Conservation (phyloP, 1,140 invertebrate genomes). For the Drosophila suzukii region DNA sequence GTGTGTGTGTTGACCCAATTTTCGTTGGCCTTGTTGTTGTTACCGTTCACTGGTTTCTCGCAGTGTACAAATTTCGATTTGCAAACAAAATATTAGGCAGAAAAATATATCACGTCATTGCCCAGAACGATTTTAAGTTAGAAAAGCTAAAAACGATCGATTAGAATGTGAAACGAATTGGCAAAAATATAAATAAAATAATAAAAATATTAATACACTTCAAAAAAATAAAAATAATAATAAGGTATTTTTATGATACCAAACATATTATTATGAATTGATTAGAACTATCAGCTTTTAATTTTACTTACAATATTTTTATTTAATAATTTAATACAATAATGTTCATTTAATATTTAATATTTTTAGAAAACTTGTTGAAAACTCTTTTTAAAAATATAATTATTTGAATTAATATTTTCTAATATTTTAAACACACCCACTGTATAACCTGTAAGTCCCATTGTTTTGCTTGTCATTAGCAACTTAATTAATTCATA, state of each 20-base stretch:
- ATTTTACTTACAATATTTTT: too few relatives aligned
- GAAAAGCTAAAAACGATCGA: not conserved
- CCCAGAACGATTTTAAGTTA: conserved; percentile 4
- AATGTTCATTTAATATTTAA: too few relatives aligned
- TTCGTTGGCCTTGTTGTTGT: conserved; percentile 39
- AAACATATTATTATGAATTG: too few relatives aligned
- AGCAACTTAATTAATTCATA: conserved; percentile 42
- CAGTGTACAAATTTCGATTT: conserved; percentile 43
- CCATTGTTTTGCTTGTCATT: conserved; percentile 10
- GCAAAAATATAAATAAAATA: too few relatives aligned
- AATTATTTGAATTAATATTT: not conserved
- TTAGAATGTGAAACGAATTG: too few relatives aligned
- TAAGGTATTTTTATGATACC: too few relatives aligned
- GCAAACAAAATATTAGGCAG: conserved; percentile 5
- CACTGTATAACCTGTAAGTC: not conserved
- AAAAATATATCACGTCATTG: conserved; percentile 11
- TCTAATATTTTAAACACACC: not conserved
- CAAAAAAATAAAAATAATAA: too few relatives aligned
- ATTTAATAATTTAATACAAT: too few relatives aligned
- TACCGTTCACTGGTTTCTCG: conserved; percentile 53
- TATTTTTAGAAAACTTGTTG: too few relatives aligned
- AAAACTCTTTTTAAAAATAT: too few relatives aligned
- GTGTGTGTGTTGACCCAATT: conserved; percentile 58
- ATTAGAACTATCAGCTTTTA: too few relatives aligned
- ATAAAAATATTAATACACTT: too few relatives aligned